These are phyloP conservation scores for Pygmarrhopalites habei DNA, from an alignment of 1,140 invertebrate genomes.

Conservation along the genomic window DNA sequence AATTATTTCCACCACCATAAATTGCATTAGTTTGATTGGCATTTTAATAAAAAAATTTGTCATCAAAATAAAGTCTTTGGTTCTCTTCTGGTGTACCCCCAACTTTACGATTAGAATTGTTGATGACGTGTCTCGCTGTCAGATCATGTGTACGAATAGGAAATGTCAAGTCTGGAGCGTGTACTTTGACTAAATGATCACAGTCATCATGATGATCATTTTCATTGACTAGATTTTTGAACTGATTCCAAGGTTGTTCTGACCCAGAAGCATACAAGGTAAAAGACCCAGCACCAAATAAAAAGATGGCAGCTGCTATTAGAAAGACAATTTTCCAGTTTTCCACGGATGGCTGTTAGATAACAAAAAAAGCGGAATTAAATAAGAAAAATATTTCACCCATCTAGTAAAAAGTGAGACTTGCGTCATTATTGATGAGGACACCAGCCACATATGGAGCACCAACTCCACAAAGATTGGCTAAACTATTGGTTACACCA, in stretches of 20 bases:
- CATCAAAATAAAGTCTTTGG: too few species aligned
- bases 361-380: neutral
- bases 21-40: too few species aligned
- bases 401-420: neutral
- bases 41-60: too few species aligned
- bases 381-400: neutral
- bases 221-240: too few species aligned
- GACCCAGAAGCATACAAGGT: constrained; percentile 67
- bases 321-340: constrained; percentile 84
- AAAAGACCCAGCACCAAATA: constrained; percentile 67
- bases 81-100: too few species aligned
- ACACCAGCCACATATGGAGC: constrained; percentile 16
- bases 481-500: constrained; percentile 45
- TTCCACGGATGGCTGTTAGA: constrained; percentile 63
- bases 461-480: constrained; percentile 31
- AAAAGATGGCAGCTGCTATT: constrained; percentile 69
- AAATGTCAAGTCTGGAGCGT: too few species aligned
- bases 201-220: too few species aligned
- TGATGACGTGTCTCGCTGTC: too few species aligned
- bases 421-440: constrained; percentile 18
- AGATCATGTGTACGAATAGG: too few species aligned
- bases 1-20: too few species aligned
- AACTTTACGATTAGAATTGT: too few species aligned
- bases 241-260: constrained; percentile 55
- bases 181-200: too few species aligned